Base-by-base conservation (phyloP, 30 jellyfish, hydroid and myxozoan species). In the Turritopsis dohrnii region DNA sequence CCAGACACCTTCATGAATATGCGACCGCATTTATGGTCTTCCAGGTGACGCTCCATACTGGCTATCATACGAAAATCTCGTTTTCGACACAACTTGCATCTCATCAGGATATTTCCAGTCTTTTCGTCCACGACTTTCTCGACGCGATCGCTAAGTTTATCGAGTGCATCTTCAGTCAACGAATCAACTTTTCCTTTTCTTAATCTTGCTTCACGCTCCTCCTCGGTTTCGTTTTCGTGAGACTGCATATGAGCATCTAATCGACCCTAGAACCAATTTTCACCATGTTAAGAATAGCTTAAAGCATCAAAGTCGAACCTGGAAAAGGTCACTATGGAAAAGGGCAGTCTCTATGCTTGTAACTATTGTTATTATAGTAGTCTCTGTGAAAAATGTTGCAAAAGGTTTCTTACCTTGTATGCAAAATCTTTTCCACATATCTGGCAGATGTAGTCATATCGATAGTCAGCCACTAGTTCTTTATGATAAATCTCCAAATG, bases 401-500 rank as follows among this genome's bases (percentile, higher is more conserved):
- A n/a, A n/a, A n/a, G n/a, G n/a, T n/a, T n/a, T n/a, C n/a, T n/a
- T 80, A 80, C 87, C 77, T 80, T 80, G 79, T 80, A 80, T n/a
- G 87, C 87, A 65, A 80, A 80, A 80, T 80, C 87, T 52, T 80
- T 80, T 17, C 53, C 77, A 65, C 87, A 80, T 17, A 80, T 53
- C 21, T 66, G 82, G 28, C 87, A 80, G 53, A 80, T 26, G 54
- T 80, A 80, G 60, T 80, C 87, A n/a, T 80, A 80, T 4, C 87
- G 87, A 80, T 80, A 80, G 1, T 65, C 81, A 23, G 87, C 79
- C 5, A 80, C 87, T 84, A 80, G 65, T 16, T 80, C 87, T 26
- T 66, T 66, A 41, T 80, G 87, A 21, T 18, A 24, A 23, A 41
- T 81, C 8, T 80, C 87, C 52, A 80, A 1, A 80, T 80, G 87